These are phyloP conservation scores for Acleris sparsana DNA, from an alignment of 2,888 invertebrate genomes.

Conservation along the genomic window DNA sequence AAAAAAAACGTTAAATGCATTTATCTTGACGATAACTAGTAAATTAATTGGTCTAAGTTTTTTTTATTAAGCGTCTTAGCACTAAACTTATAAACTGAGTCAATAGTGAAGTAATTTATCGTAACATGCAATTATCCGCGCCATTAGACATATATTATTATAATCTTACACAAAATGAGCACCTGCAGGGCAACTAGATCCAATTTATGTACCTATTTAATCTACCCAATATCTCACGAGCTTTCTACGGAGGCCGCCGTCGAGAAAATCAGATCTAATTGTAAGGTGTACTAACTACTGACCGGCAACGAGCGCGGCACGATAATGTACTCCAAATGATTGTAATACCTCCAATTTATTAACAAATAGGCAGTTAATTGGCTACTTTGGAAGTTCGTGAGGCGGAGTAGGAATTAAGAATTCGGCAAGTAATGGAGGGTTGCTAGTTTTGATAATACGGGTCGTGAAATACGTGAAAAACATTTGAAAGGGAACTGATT, in stretches of 20 bases:
- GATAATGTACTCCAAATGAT: constrained; percentile 13
- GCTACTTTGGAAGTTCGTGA: constrained; percentile 8
- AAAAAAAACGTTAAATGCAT: too few relatives aligned
- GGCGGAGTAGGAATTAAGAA: constrained; percentile 1
- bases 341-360: constrained; percentile 22
- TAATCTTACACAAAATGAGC: background rate
- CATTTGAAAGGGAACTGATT: too few relatives aligned
- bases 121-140: too few relatives aligned
- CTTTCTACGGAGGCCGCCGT: constrained; percentile 48
- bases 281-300: constrained; percentile 22
- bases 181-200: constrained; percentile 29
- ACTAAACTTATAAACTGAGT: too few relatives aligned
- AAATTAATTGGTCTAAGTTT: too few relatives aligned
- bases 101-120: too few relatives aligned
- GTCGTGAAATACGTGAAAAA: background rate
- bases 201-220: constrained; percentile 20
- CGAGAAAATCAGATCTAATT: constrained; percentile 43
- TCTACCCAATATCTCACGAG: constrained; percentile 43
- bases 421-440: constrained; percentile 13
- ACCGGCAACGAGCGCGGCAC: background rate
- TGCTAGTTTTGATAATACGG: background rate
- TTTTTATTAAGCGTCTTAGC: too few relatives aligned
- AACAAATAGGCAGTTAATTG: constrained; percentile 21
- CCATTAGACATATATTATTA: background rate
- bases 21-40: too few relatives aligned